Base-by-base conservation (phyloP, 2,888 invertebrate species). In the Hypomecis punctinalis region DNA sequence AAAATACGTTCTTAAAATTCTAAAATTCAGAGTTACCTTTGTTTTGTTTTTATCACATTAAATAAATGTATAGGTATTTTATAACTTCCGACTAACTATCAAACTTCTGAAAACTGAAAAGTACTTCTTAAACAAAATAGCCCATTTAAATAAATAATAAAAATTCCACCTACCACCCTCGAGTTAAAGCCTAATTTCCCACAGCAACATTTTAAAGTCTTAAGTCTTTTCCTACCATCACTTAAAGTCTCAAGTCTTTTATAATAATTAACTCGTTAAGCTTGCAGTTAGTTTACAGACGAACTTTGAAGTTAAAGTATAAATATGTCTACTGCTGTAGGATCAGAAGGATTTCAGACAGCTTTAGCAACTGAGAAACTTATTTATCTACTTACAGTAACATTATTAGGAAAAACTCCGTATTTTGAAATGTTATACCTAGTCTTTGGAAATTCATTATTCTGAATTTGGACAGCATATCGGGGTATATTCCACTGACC, bases 201-300 rank as follows among this genome's bases (percentile, higher is more conserved):
- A 2, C 8, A 11, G 23, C 48, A 5, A 13, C 8, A 35, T 23
- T 33, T 11, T 37, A 43, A 40, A 51, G 23, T 23, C 23, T 23
- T 23, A 23, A 23, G 23, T 23, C 5, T 52, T 60, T 47, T 52
- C n/a, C n/a, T 45, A 45, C 33, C 33, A 43, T n/a, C 48, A n/a
- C 10, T 45, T 43, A 54, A 47, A 65, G 54, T 59, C 52, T 60
- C 40, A 40, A 40, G 23, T 40, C 5, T 52, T 60, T 47, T 52
- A 55, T 63, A 68, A 54, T 54, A 64, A 67, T 67, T 63, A 63
- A 61, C 69, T 61, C 54, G 52, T 51, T 65, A 55, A 57, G 49
- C 55, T 48, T 10, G 46, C 45, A 37, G 49, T 59, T 52, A 55
- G 59, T 55, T 58, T 10, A 33, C 47, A 39, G 54, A 35, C 47